Conservation (phyloP, 2,888 invertebrate genomes). For the Rhodophaea formosa region DNA sequence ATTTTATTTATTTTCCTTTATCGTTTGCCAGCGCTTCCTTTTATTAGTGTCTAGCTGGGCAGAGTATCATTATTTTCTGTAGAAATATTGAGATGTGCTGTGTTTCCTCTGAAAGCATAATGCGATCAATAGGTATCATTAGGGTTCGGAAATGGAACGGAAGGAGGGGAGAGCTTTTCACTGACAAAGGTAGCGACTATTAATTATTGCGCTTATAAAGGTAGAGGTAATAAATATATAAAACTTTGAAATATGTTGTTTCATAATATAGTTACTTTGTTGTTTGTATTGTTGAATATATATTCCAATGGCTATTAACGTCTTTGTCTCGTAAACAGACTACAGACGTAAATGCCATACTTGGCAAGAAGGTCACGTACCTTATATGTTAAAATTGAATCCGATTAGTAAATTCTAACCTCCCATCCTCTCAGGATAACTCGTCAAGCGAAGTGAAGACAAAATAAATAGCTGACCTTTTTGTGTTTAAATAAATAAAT, state of each 20-base stretch:
- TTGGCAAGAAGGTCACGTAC: no score
- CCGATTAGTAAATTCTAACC: no score
- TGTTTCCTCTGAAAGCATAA: constrained; percentile 42
- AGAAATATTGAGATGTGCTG: constrained; percentile 44
- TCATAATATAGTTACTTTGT: neutral
- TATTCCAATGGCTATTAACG: no score
- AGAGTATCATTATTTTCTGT: constrained; percentile 32
- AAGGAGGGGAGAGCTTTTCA: constrained; percentile 47
- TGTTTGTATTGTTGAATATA: neutral
- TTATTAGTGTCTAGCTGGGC: neutral
- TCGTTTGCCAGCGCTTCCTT: neutral
- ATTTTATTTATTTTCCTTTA: neutral
- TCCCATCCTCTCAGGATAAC: no score
- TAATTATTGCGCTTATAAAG: constrained; percentile 37
- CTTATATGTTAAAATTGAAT: no score
- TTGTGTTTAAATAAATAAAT: no score
- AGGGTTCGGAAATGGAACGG: constrained; percentile 55
- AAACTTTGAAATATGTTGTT: neutral
- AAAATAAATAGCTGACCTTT: no score
- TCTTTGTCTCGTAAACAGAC: no score
- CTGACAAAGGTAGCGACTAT: constrained; percentile 54
- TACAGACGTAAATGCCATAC: no score
- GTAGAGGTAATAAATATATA: neutral
- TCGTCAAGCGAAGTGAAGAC: no score
- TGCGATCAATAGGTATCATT: constrained; percentile 61